Percentiles rank a stretch among this genome's conserved stretches.
Evolutionary conservation across 2,888 invertebrate genomes (phyloP).

Genomic region (Chrysopilus asiliformis): DNA sequence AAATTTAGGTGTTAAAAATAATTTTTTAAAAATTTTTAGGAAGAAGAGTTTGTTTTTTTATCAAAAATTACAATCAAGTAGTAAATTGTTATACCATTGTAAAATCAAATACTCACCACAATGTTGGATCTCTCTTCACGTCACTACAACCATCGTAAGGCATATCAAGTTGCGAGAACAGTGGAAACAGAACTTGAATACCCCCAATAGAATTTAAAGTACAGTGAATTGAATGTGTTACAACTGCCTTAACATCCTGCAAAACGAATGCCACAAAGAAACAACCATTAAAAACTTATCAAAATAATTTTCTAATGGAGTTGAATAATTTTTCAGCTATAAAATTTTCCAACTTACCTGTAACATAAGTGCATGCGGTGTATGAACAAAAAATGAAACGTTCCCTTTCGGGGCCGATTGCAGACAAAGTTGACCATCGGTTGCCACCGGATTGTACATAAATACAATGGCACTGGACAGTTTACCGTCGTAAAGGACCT

Average conservation of each 20-base stretch:
- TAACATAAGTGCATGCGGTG: slow-evolving; percentile 98
- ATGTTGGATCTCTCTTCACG: slow-evolving; percentile 71
- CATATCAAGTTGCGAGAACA: slow-evolving; percentile 94
- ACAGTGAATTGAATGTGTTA: slow-evolving; percentile 98
- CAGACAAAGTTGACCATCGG: slow-evolving; percentile 95
- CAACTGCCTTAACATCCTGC: slow-evolving; percentile 97
- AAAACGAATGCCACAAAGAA: slow-evolving; percentile 9
- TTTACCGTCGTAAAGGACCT: slow-evolving; percentile 98
- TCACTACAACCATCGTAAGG: slow-evolving; percentile 75
- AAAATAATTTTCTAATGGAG: too few species aligned
- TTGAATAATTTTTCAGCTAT: too few species aligned
- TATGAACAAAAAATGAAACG: slow-evolving; percentile 95
- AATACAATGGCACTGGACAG: slow-evolving; percentile 93
- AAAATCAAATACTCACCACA: too few species aligned
- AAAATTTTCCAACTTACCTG: too few species aligned
- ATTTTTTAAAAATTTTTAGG: too few species aligned
- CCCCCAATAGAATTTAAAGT: slow-evolving; percentile 98
- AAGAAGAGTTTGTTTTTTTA: too few species aligned
- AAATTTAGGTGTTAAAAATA: too few species aligned
- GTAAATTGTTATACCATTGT: too few species aligned
- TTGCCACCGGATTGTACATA: slow-evolving; percentile 99
- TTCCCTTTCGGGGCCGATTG: slow-evolving; percentile 98
- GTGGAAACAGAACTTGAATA: slow-evolving; percentile 92
- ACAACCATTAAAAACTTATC: slow-evolving; percentile 1
- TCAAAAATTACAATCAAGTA: too few species aligned